Percentiles rank a stretch among this genome's conserved stretches.
phyloP scores from a whole-genome alignment of 2,113 vertebrate species.

The Pristiophorus japonicus region DNA sequence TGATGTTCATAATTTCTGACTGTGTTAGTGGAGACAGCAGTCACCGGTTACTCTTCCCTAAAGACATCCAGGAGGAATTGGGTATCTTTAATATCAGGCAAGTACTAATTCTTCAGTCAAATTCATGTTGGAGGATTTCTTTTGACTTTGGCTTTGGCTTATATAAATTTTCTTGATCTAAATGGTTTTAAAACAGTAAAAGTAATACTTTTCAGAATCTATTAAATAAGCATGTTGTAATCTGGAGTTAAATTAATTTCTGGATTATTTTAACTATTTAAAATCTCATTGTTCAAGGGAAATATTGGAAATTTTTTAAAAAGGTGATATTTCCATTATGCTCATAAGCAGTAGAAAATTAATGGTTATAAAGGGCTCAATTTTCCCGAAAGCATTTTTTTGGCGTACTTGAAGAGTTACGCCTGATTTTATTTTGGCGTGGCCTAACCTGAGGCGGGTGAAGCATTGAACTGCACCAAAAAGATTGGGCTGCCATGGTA shows the following conservation, averaged over 20 bases:
- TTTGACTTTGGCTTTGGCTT: slow-evolving; percentile 26
- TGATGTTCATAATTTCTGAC: slow-evolving; percentile 83
- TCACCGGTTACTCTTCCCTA: slow-evolving; percentile 74
- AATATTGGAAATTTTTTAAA: background rate
- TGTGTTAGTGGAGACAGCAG: slow-evolving; percentile 72
- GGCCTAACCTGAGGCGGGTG: too few species aligned
- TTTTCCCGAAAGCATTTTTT: too few species aligned
- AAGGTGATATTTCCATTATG: background rate
- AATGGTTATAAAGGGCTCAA: background rate
- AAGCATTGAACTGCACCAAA: too few species aligned
- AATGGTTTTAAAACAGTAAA: background rate
- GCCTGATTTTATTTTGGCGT: too few species aligned
- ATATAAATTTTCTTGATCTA: background rate
- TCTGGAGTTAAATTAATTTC: too few species aligned
- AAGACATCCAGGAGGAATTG: slow-evolving; percentile 74
- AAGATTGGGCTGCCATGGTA: too few species aligned
- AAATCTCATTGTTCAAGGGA: background rate
- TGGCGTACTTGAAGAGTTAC: too few species aligned
- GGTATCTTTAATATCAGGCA: slow-evolving; percentile 73
- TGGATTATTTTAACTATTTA: background rate
- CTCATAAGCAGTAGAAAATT: background rate
- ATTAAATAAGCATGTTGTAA: too few species aligned
- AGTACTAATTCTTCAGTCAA: background rate
- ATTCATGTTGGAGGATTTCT: background rate
- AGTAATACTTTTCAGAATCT: background rate